A percentile compares a stretch with the other conserved stretches of the same genome.
These are phyloP conservation scores for Notarius quadriscutis DNA, from an alignment of 2,113 vertebrate genomes.

Conservation along the genomic window DNA sequence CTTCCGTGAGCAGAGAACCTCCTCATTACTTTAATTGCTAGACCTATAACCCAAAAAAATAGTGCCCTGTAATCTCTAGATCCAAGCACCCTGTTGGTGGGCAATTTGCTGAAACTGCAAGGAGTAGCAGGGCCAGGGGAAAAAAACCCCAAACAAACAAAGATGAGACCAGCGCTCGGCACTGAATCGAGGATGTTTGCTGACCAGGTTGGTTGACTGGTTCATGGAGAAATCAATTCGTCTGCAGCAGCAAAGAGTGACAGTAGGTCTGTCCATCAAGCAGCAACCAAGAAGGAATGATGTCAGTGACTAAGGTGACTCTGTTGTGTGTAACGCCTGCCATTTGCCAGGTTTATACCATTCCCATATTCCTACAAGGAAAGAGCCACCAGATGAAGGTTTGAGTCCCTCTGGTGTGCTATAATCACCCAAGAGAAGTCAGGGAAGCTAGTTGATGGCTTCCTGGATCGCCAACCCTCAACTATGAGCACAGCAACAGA, in stretches of 20 bases:
- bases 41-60: constrained; percentile 59
- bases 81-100: constrained; percentile 49
- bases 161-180: neutral
- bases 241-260: constrained; percentile 2
- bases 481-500: too few species aligned
- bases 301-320: constrained; percentile 69
- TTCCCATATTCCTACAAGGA: neutral
- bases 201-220: neutral
- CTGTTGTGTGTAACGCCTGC: constrained; percentile 53
- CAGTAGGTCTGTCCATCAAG: constrained; percentile 45
- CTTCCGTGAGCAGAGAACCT: constrained; percentile 48
- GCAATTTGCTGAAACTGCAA: constrained; percentile 19
- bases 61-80: constrained; percentile 54
- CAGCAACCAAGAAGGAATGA: constrained; percentile 65
- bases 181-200: constrained; percentile 29
- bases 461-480: too few species aligned
- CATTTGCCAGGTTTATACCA: constrained; percentile 55
- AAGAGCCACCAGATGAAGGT: too few species aligned
- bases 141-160: neutral
- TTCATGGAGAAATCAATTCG: neutral
- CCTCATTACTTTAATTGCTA: constrained; percentile 67
- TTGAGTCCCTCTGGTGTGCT: too few species aligned
- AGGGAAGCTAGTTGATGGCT: too few species aligned
- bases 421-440: too few species aligned
- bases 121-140: constrained; percentile 10